Base-by-base conservation (phyloP, 2,888 invertebrate genomes). In the Empis stercorea region DNA sequence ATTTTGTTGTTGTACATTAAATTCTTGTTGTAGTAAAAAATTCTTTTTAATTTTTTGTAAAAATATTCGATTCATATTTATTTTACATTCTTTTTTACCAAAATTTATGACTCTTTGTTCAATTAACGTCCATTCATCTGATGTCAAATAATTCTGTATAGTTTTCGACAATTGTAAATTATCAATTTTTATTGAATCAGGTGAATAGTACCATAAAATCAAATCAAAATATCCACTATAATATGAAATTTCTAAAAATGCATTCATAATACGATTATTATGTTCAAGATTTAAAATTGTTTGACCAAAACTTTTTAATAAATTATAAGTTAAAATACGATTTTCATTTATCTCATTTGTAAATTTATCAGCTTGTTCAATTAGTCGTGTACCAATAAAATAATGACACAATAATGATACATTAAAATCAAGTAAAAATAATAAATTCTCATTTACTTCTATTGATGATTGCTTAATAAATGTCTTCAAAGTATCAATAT, bases 51-150 rank as follows among this genome's bases (percentile, higher is more conserved):
- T 32, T 30, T 54, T 54, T 52, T 67, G 68, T 30, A 63, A 34
- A 16, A 61, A 56, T 30, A 69, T 45, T 0, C 61, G 59, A 52
- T 66, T 61, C 23, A 63, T 52, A 3, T 61, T 60, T 41, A 55
- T 56, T 14, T 66, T 66, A 40, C 64, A 64, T 6, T 55, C 51
- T 4, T 53, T 53, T 43, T 65, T 62, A 13, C 67, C 69, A 47
- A 67, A 68, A 32, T 68, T 69, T 10, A 64, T 57, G 27, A 69
- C 62, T n/a, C 66, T 56, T 48, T 68, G 65, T 32, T 62, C 60
- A 10, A 69, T 58, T 38, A 65, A 49, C 3, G 56, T 53, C 68
- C 68, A 69, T 46, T 68, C 64, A 5, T 61, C 58, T 9, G 48
- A 41, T 0, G 58, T 51, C 3, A 69, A 54, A 41, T 63, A 66